Evolutionary conservation across 2,888 invertebrate genomes (phyloP).

Genomic region (Zaprionus lineosus): DNA sequence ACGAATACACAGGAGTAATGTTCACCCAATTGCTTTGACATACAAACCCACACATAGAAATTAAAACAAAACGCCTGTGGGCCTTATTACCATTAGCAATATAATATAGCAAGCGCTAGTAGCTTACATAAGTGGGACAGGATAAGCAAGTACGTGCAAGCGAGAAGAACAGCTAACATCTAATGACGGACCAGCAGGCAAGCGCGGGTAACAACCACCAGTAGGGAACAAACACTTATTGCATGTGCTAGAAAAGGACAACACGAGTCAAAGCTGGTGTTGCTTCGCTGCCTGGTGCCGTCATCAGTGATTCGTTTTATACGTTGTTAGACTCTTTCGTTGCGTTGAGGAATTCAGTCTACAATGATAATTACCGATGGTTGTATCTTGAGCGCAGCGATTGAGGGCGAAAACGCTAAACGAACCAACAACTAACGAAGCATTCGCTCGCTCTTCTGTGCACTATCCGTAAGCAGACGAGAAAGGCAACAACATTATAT

Average conservation of each 20-base stretch:
- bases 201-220: conserved; percentile 45
- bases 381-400: conserved; percentile 79
- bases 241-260: conserved; percentile 47
- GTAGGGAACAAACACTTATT: conserved; percentile 1
- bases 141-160: conserved; percentile 25
- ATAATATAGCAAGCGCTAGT: conserved; percentile 14
- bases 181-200: conserved; percentile 25
- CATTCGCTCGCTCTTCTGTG: conserved; percentile 23
- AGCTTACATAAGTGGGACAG: conserved; percentile 3
- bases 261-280: conserved; percentile 47
- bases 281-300: conserved; percentile 50
- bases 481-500: conserved; percentile 1
- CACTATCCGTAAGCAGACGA: conserved; percentile 17
- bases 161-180: conserved; percentile 37
- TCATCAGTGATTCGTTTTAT: conserved; percentile 72
- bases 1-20: conserved; percentile 26
- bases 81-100: conserved; percentile 19
- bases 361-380: conserved; percentile 83
- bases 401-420: conserved; percentile 44
- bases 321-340: conserved; percentile 79
- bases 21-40: conserved; percentile 76
- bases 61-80: conserved; percentile 73
- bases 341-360: conserved; percentile 82
- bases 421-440: conserved; percentile 31
- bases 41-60: conserved; percentile 73